These are phyloP conservation scores for Dallia pectoralis DNA, from an alignment of 2,797 vertebrate genomes.

Conservation along the genomic window DNA sequence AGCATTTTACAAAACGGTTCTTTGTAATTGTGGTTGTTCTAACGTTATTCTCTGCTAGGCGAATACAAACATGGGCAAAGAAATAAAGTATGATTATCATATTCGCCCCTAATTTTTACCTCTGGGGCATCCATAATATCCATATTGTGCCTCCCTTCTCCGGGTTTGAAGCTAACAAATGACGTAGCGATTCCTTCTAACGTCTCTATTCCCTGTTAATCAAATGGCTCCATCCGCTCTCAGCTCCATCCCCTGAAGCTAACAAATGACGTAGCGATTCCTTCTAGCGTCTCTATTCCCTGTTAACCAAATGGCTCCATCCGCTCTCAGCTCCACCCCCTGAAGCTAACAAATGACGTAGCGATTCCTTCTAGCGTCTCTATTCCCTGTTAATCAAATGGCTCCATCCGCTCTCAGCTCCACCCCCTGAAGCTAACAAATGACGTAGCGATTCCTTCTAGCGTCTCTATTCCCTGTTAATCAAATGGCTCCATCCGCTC, in stretches of 20 bases:
- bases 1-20: not conserved
- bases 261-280: not conserved
- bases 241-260: not conserved
- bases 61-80: not conserved
- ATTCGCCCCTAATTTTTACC: not conserved
- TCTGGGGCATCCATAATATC: not conserved
- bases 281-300: not conserved
- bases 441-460: not conserved
- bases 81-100: not conserved
- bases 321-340: not conserved
- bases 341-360: not conserved
- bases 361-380: not conserved
- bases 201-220: not conserved
- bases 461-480: not conserved
- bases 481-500: not conserved
- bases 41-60: not conserved
- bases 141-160: not conserved
- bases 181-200: not conserved
- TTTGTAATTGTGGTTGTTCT: not conserved
- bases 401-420: not conserved
- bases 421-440: not conserved
- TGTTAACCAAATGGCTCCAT: not conserved
- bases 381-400: not conserved
- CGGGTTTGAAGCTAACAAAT: not conserved
- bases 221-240: not conserved